These are phyloP conservation scores for Syngnathus typhle DNA, from an alignment of 2,113 vertebrate species.

Conservation along the genomic window DNA sequence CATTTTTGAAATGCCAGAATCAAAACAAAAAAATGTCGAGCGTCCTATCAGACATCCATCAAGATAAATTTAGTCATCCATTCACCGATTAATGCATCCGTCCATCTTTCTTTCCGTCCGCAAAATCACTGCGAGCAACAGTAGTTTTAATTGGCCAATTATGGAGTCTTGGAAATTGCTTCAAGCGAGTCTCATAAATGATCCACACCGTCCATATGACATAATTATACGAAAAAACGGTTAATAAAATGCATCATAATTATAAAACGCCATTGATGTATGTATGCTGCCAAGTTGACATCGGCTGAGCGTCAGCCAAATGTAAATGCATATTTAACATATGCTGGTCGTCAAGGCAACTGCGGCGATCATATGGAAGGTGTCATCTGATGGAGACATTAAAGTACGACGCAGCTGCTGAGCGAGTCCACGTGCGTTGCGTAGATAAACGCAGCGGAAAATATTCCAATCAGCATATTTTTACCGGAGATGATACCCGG, in stretches of 20 bases:
- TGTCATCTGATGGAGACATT: neutral
- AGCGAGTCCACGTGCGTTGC: neutral
- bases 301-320: neutral
- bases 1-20: too few relatives aligned
- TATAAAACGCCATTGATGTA: neutral
- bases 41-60: neutral
- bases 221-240: too few relatives aligned
- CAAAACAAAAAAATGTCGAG: too few relatives aligned
- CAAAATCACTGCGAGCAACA: neutral
- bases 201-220: neutral
- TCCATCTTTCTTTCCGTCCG: neutral
- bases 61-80: neutral
- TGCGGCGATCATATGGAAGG: neutral
- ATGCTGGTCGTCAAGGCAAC: neutral
- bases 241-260: too few relatives aligned
- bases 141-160: neutral
- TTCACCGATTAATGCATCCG: neutral
- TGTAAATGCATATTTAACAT: neutral
- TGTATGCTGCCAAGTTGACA: neutral
- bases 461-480: constrained; percentile 4
- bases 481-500: constrained; percentile 8
- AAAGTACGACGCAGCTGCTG: neutral
- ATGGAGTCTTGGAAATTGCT: neutral
- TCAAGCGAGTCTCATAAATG: neutral
- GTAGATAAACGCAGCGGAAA: neutral